phyloP scores from a whole-genome alignment of 1,140 invertebrate species.

The Ruditapes philippinarum region DNA sequence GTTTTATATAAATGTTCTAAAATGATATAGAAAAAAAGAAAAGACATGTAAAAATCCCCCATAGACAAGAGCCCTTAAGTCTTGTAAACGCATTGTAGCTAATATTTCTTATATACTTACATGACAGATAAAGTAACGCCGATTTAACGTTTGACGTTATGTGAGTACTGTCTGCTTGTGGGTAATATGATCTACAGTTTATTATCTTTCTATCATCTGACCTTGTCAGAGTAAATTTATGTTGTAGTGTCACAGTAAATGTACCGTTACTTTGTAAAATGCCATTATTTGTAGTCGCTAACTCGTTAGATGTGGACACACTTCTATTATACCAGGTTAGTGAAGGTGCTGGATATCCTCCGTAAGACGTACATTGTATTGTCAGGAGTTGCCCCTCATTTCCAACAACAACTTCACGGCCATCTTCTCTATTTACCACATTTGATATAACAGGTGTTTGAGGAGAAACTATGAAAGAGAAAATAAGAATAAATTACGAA shows the following conservation, averaged over 20 bases:
- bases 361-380: background rate
- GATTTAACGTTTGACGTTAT: no score
- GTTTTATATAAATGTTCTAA: no score
- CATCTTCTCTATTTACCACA: background rate
- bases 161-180: background rate
- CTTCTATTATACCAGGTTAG: background rate
- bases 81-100: no score
- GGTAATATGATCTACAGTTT: background rate
- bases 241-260: background rate
- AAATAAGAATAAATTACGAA: no score
- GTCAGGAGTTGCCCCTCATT: no score
- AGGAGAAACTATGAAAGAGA: background rate
- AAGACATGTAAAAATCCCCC: no score
- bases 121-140: no score
- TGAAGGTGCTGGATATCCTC: background rate
- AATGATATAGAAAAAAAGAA: no score
- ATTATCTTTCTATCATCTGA: background rate
- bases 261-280: background rate
- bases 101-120: no score
- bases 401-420: background rate
- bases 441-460: background rate
- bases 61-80: no score
- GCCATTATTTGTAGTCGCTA: background rate
- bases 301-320: background rate
- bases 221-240: background rate